Percentiles rank a stretch among this genome's conserved stretches.
These are phyloP conservation scores for Sardinella longiceps DNA, from an alignment of 2,797 vertebrate species.

Conservation along the genomic window DNA sequence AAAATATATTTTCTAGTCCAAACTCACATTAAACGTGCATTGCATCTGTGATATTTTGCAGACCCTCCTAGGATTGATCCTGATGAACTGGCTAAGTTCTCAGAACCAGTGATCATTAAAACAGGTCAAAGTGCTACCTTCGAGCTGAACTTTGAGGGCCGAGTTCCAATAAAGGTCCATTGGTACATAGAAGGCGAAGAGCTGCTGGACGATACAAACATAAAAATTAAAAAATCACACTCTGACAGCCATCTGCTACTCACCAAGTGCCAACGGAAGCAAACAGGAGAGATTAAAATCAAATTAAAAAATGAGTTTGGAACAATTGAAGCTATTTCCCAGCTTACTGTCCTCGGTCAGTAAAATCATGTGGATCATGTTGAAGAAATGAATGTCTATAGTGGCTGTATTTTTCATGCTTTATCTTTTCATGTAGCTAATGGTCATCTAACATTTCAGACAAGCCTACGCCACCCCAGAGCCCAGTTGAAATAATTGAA, in stretches of 20 bases:
- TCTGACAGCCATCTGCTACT: constrained; percentile 75
- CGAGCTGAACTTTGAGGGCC: constrained; percentile 80
- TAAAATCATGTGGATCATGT: background rate
- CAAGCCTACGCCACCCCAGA: constrained; percentile 82
- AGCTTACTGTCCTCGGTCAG: constrained; percentile 81
- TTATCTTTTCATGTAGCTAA: constrained; percentile 33
- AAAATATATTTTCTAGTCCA: too few relatives aligned
- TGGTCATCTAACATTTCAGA: constrained; percentile 66
- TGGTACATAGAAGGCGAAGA: constrained; percentile 85
- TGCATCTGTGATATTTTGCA: constrained; percentile 54
- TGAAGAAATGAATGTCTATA: background rate
- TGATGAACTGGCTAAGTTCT: constrained; percentile 76
- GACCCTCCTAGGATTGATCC: constrained; percentile 82
- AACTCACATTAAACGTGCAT: background rate
- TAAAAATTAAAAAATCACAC: constrained; percentile 75
- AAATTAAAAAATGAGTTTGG: constrained; percentile 86
- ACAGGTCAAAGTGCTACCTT: constrained; percentile 77
- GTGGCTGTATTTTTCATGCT: background rate
- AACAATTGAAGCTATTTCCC: constrained; percentile 72
- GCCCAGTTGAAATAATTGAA: constrained; percentile 82
- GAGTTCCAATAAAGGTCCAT: constrained; percentile 77
- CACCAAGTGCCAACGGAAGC: constrained; percentile 76
- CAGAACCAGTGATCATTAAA: constrained; percentile 78
- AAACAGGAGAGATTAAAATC: constrained; percentile 82
- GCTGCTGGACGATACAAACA: constrained; percentile 67